These are phyloP conservation scores for Brachionus rotundiformis DNA, from an alignment of 1,140 invertebrate genomes.

Conservation along the genomic window DNA sequence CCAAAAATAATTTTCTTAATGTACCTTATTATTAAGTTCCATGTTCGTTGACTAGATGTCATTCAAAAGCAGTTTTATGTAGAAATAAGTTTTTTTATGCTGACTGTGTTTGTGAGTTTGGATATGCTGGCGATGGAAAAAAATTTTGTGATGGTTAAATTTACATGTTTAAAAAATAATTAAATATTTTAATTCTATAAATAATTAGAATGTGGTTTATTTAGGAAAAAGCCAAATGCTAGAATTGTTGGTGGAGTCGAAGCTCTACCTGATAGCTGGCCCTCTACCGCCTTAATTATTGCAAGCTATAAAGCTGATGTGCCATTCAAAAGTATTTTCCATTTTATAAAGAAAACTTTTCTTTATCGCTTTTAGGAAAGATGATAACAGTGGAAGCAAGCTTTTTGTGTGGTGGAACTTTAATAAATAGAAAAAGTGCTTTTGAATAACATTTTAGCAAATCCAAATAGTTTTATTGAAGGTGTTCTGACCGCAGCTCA, in stretches of 20 bases:
- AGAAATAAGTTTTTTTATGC: slow-evolving; percentile 10
- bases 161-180: neutral
- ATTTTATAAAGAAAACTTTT: neutral
- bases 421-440: slow-evolving; percentile 44
- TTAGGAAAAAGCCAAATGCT: neutral
- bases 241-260: slow-evolving; percentile 38
- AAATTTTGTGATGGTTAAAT: slow-evolving; percentile 37
- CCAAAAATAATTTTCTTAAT: neutral
- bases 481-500: slow-evolving; percentile 44
- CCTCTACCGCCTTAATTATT: slow-evolving; percentile 16
- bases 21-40: neutral
- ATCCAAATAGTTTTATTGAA: neutral
- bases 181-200: neutral
- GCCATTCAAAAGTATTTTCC: neutral
- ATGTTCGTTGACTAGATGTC: slow-evolving; percentile 36
- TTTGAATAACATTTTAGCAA: neutral
- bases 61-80: neutral
- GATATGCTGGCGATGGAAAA: slow-evolving; percentile 26
- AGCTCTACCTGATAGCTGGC: slow-evolving; percentile 36
- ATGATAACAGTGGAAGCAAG: neutral
- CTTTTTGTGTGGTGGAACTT: slow-evolving; percentile 42
- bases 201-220: slow-evolving; percentile 28
- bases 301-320: slow-evolving; percentile 7
- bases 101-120: slow-evolving; percentile 23
- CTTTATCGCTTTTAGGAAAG: neutral